Percentiles rank a stretch among this genome's conserved stretches.
Conservation (phyloP, 2,797 vertebrate species). For the Poecilia velifera region DNA sequence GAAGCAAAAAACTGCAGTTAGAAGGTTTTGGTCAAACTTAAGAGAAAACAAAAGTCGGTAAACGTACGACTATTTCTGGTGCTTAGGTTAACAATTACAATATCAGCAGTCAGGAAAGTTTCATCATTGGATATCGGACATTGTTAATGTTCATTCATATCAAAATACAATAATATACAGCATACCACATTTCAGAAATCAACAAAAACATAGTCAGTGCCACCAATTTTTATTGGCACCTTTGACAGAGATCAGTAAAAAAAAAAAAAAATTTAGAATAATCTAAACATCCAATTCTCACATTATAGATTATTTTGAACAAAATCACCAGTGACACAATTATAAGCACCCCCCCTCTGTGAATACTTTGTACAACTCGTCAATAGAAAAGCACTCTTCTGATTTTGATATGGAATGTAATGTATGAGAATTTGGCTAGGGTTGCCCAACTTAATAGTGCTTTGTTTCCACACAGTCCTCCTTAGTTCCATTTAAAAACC, state of each 20-base stretch:
- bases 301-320: not conserved
- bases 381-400: not conserved
- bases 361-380: not conserved
- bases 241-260: not conserved
- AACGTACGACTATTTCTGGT: conserved; percentile 14
- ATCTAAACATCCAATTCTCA: not conserved
- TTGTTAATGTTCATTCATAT: conserved; percentile 9
- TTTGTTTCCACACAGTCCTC: not conserved
- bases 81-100: conserved; percentile 6
- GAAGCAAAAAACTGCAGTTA: conserved; percentile 24
- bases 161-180: conserved; percentile 28
- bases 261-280: not conserved
- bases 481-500: not conserved
- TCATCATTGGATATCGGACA: conserved; percentile 1
- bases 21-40: conserved; percentile 39
- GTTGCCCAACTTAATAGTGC: not conserved
- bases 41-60: conserved; percentile 3
- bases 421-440: not conserved
- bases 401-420: not conserved
- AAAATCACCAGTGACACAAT: not conserved
- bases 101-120: conserved; percentile 8
- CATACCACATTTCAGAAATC: conserved; percentile 4
- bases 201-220: conserved; percentile 16
- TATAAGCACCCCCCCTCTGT: not conserved
- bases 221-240: not conserved